Conservation (phyloP, 2,113 vertebrate genomes). For the Catharus minimus region DNA sequence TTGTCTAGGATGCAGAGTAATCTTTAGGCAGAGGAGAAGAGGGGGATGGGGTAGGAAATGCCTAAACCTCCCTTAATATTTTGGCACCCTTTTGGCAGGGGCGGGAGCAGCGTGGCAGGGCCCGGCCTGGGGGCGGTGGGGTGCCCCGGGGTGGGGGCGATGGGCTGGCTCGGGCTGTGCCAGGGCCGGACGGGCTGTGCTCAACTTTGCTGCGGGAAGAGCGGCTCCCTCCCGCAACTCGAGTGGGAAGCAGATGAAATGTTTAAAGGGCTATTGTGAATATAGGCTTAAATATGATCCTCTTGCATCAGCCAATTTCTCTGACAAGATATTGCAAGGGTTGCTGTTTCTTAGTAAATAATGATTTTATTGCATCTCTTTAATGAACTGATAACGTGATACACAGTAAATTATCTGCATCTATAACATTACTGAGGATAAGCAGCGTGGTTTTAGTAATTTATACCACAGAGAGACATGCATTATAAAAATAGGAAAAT, state of each 20-base stretch:
- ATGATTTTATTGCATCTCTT: slow-evolving; percentile 50
- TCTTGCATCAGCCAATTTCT: slow-evolving; percentile 46
- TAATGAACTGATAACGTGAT: slow-evolving; percentile 51
- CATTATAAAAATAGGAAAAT: slow-evolving; percentile 62
- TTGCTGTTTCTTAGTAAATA: slow-evolving; percentile 55
- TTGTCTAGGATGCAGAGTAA: slow-evolving; percentile 90
- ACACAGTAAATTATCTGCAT: slow-evolving; percentile 58
- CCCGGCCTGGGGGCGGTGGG: fast-evolving
- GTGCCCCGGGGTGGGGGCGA: background rate
- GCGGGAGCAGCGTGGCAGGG: fast-evolving
- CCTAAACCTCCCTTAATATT: slow-evolving; percentile 65
- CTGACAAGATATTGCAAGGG: slow-evolving; percentile 48
- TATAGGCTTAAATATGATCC: slow-evolving; percentile 42
- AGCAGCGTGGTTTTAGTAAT: slow-evolving; percentile 58
- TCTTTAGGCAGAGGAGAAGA: slow-evolving; percentile 79
- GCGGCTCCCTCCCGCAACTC: slow-evolving; percentile 9
- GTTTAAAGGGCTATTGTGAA: slow-evolving; percentile 33
- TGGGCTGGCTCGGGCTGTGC: fast-evolving
- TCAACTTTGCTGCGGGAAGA: slow-evolving; percentile 4
- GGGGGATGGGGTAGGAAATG: slow-evolving; percentile 51
- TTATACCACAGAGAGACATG: slow-evolving; percentile 52
- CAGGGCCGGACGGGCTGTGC: background rate
- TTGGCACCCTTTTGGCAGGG: slow-evolving; percentile 28
- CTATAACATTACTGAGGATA: slow-evolving; percentile 50
- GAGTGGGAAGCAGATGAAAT: slow-evolving; percentile 26